Evolutionary conservation across 2,888 invertebrate genomes (phyloP).

Genomic region (Empis livida): DNA sequence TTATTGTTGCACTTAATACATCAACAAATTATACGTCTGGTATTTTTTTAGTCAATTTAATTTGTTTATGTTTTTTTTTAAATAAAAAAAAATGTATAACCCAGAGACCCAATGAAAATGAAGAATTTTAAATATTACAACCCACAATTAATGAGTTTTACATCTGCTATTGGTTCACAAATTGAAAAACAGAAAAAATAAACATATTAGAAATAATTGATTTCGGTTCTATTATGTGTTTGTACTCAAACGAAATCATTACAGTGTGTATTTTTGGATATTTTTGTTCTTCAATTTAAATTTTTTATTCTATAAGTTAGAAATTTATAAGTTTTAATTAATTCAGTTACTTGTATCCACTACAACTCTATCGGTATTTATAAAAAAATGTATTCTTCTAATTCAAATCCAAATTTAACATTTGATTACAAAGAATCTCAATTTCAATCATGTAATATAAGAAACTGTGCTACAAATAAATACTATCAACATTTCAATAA

Average conservation of each 20-base stretch:
- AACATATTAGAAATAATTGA: background rate
- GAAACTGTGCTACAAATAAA: background rate
- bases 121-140: background rate
- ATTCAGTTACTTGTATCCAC: background rate
- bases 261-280: no score
- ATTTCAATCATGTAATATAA: background rate
- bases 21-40: no score
- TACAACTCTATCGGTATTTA: background rate
- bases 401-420: background rate
- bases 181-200: background rate
- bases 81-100: background rate
- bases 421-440: background rate
- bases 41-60: no score
- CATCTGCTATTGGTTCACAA: constrained; percentile 1
- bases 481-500: background rate
- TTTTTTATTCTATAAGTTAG: background rate
- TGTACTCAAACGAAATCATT: no score
- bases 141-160: background rate
- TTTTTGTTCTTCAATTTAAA: background rate
- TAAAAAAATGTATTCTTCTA: no score
- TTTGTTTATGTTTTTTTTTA: no score
- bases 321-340: background rate
- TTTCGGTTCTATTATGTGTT: background rate
- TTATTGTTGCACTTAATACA: no score
- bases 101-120: background rate